Evolutionary conservation across 2,888 invertebrate species (phyloP), one percentile per base, ranked within the genome.

Genomic region (Acronicta psi): DNA sequence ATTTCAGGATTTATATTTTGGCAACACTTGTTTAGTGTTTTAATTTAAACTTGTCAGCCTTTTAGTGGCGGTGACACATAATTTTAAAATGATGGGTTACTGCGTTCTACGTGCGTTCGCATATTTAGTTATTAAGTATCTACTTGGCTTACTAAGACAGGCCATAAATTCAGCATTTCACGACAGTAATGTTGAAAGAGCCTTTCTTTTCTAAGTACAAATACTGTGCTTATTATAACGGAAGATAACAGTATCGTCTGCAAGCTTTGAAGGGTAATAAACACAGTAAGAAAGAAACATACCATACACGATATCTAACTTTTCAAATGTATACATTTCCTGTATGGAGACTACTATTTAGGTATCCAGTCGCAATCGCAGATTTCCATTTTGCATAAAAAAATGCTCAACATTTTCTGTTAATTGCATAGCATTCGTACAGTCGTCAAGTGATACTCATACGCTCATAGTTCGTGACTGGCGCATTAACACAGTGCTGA

Each of bases 401-500:
- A 31, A 41, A 31, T 61, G 17, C 9, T 61, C n/a, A 43, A 43
- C 8, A 51, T 37, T 41, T 41, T 37, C 31, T 38, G 23, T 47
- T 68, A 58, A 69, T 68, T 68, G 53, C 58, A 11, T 51, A 47
- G 16, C 53, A 51, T 69, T 52, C 17, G 47, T 52, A 44, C 52
- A 61, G 43, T 73, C 50, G 47, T 73, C 56, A 62, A 61, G 50
- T 62, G 64, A 64, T 54, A 69, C 59, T 69, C 68, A 69, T 71
- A 61, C 65, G 69, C 63, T 63, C 65, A 44, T 58, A 41, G 65
- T 67, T 82, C 86, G 85, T 86, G 86, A 83, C 77, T 73, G 52
- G 69, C 77, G 73, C 80, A 82, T 87, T 82, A 84, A 75, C 74
- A 72, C 72, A 67, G 62, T 67, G 72, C 57, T 80, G 83, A 83